Percentiles rank a stretch among this genome's conserved stretches.
Evolutionary conservation across 53 echinoderm and acorn worm species (phyloP).

Genomic region (Holothuria leucospilota): DNA sequence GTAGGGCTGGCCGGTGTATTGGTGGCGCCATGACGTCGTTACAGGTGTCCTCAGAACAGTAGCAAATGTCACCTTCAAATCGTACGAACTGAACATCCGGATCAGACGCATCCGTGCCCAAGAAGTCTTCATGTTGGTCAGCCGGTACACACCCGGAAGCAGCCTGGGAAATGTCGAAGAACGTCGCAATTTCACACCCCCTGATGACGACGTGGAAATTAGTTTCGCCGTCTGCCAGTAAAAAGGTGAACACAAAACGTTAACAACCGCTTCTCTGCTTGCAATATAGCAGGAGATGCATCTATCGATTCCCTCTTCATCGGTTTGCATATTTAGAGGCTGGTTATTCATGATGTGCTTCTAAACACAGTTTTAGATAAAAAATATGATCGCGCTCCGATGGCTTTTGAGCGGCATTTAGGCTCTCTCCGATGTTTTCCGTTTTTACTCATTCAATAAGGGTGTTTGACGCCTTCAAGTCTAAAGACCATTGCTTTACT

Average conservation of each 20-base stretch:
- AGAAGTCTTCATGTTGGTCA: neutral
- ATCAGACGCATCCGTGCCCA: neutral
- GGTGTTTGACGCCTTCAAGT: too few relatives aligned
- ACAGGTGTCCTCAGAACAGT: neutral
- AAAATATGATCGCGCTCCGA: too few relatives aligned
- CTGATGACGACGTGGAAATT: slow-evolving; percentile 5
- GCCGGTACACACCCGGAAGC: neutral
- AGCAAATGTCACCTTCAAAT: slow-evolving; percentile 11
- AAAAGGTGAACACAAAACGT: neutral
- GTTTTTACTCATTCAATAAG: too few relatives aligned
- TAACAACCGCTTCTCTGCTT: neutral
- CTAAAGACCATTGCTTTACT: too few relatives aligned
- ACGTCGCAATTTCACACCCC: neutral
- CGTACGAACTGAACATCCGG: neutral
- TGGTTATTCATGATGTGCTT: too few relatives aligned
- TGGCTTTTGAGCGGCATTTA: too few relatives aligned
- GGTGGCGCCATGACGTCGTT: slow-evolving; percentile 9
- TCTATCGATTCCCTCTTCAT: too few relatives aligned
- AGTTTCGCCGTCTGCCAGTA: neutral
- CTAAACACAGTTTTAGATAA: too few relatives aligned
- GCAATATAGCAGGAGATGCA: too few relatives aligned
- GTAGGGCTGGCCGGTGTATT: neutral
- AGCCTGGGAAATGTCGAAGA: too few relatives aligned
- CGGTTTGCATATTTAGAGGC: too few relatives aligned
- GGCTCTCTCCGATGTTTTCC: too few relatives aligned